Evolutionary conservation across 2,797 vertebrate genomes (phyloP).

Genomic region (Lithobates pipiens): DNA sequence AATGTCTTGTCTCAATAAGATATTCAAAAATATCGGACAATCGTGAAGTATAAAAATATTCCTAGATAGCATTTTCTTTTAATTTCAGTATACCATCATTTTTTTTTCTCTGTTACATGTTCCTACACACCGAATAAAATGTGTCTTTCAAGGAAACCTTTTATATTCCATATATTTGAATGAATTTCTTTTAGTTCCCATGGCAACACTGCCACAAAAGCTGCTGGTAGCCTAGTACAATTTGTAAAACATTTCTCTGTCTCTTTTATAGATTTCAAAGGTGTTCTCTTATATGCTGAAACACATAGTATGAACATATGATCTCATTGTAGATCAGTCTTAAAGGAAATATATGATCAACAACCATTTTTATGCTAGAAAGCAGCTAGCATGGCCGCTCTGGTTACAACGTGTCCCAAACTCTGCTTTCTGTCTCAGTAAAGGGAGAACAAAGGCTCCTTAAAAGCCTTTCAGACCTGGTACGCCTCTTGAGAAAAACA

Average conservation of each 20-base stretch:
- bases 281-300: not conserved
- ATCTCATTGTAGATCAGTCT: not conserved
- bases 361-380: constrained; percentile 4
- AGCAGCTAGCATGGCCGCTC: constrained; percentile 15
- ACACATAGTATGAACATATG: not conserved
- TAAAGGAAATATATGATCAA: constrained; percentile 31
- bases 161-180: not conserved
- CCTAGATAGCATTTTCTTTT: not conserved
- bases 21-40: no score
- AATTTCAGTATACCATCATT: not conserved
- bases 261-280: constrained; percentile 2
- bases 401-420: constrained; percentile 26
- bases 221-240: not conserved
- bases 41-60: not conserved
- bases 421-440: constrained; percentile 30
- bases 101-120: not conserved
- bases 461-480: not conserved
- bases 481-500: constrained; percentile 22
- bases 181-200: constrained; percentile 30
- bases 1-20: no score
- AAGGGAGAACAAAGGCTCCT: constrained; percentile 14
- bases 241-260: not conserved
- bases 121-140: not conserved
- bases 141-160: not conserved
- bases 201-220: constrained; percentile 20